Conservation (phyloP, 2,888 invertebrate species). For the Erebia epiphron region DNA sequence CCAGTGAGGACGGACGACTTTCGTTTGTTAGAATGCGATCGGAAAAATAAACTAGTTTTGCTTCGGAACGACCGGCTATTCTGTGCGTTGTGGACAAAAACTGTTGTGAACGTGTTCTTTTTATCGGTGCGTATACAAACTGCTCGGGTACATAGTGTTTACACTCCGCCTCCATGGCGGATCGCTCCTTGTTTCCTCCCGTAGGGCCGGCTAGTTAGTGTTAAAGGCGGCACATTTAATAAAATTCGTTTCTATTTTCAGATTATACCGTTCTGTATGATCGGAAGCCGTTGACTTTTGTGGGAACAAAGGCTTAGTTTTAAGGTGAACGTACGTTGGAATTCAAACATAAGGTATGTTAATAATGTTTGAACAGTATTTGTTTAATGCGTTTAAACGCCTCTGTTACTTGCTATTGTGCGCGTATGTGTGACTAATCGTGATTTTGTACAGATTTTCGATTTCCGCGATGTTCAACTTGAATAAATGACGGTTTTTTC, state of each 20-base stretch:
- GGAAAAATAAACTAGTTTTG: conserved; percentile 79
- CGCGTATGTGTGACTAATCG: conserved; percentile 62
- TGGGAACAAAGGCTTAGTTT: conserved; percentile 74
- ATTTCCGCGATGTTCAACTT: conserved; percentile 42
- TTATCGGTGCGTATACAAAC: conserved; percentile 68
- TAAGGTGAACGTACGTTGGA: conserved; percentile 77
- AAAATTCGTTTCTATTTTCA: conserved; percentile 80
- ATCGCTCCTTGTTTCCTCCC: conserved; percentile 43
- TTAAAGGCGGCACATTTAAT: conserved; percentile 69
- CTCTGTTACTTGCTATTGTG: conserved; percentile 50
- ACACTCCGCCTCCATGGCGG: conserved; percentile 38
- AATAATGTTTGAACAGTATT: conserved; percentile 59
- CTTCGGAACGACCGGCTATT: conserved; percentile 69
- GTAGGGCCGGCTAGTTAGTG: conserved; percentile 53
- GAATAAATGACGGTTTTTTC: conserved; percentile 49
- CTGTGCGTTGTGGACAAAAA: conserved; percentile 73
- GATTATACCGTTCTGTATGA: conserved; percentile 77
- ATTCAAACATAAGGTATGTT: conserved; percentile 68
- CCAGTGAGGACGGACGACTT: conserved; percentile 64
- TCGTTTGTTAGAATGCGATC: conserved; percentile 66
- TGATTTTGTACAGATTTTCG: conserved; percentile 59
- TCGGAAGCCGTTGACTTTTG: conserved; percentile 75
- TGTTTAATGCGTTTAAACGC: conserved; percentile 46
- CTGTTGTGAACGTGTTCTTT: conserved; percentile 67
- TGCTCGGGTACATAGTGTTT: conserved; percentile 41